Conservation (phyloP, 2,113 vertebrate species). For the Carollia perspicillata region DNA sequence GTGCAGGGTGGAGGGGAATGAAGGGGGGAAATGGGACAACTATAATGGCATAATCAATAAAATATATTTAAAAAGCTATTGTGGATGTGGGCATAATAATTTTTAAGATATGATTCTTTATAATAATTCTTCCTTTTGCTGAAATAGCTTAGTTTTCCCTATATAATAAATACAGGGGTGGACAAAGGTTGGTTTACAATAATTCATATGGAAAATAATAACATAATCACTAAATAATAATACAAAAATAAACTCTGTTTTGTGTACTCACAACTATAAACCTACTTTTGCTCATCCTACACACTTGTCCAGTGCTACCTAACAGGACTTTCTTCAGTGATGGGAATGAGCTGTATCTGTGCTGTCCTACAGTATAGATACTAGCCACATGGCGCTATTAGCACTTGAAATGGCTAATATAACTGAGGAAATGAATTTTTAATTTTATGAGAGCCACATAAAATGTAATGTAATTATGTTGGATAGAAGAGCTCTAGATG, state of each 20-base stretch:
- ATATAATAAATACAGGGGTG: not conserved
- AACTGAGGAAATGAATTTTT: not conserved
- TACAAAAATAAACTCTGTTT: no score
- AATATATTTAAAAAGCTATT: no score
- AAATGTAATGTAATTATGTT: not conserved
- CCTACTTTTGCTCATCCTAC: no score
- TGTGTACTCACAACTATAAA: no score
- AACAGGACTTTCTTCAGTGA: not conserved
- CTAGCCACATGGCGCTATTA: not conserved
- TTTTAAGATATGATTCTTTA: not conserved
- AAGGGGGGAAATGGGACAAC: no score
- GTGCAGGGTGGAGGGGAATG: no score
- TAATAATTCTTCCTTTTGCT: not conserved
- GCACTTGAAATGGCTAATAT: not conserved
- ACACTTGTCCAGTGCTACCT: not conserved
- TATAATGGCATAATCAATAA: no score
- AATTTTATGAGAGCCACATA: no score
- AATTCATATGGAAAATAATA: no score
- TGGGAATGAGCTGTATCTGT: not conserved
- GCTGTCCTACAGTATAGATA: not conserved
- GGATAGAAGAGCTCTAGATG: not conserved
- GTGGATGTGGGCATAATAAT: not conserved
- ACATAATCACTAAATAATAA: no score
- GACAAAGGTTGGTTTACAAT: no score
- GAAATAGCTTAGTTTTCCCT: not conserved